A percentile compares a stretch with the other conserved stretches of the same genome.
These are phyloP conservation scores for Labroides dimidiatus DNA, from an alignment of 2,797 vertebrate genomes.

Conservation along the genomic window DNA sequence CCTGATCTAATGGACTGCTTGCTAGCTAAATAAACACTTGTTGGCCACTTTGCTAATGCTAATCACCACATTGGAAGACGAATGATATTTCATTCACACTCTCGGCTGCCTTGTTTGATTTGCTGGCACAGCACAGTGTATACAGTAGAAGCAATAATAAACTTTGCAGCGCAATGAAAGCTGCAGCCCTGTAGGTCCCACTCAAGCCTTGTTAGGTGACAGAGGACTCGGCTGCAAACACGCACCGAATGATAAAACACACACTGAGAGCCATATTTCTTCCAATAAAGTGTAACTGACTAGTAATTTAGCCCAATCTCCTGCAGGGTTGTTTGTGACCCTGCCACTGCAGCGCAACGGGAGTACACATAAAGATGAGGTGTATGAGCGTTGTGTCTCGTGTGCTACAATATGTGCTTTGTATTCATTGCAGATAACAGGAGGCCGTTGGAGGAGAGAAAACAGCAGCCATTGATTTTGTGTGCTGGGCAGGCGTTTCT, in stretches of 20 bases:
- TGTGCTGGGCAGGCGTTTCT: slow-evolving; percentile 82
- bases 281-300: slow-evolving; percentile 65
- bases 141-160: slow-evolving; percentile 66
- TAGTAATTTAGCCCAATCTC: slow-evolving; percentile 64
- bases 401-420: slow-evolving; percentile 71
- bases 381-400: slow-evolving; percentile 52
- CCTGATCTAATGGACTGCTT: slow-evolving; percentile 57
- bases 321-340: slow-evolving; percentile 41
- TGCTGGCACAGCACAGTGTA: slow-evolving; percentile 41
- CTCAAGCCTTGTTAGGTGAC: slow-evolving; percentile 52
- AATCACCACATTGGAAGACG: slow-evolving; percentile 66
- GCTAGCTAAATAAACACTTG: slow-evolving; percentile 69
- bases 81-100: slow-evolving; percentile 62
- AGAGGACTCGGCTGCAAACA: slow-evolving; percentile 38
- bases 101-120: slow-evolving; percentile 64
- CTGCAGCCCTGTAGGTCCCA: slow-evolving; percentile 34
- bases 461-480: slow-evolving; percentile 86
- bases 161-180: slow-evolving; percentile 47
- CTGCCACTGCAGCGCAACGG: slow-evolving; percentile 13
- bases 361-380: slow-evolving; percentile 61
- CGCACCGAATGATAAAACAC: slow-evolving; percentile 34
- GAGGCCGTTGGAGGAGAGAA: slow-evolving; percentile 72
- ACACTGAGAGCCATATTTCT: slow-evolving; percentile 53
- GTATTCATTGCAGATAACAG: slow-evolving; percentile 80
- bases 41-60: slow-evolving; percentile 68